A percentile compares a stretch with the other conserved stretches of the same genome.
Conservation (phyloP, 2,888 invertebrate species). For the Proisotoma minuta region DNA sequence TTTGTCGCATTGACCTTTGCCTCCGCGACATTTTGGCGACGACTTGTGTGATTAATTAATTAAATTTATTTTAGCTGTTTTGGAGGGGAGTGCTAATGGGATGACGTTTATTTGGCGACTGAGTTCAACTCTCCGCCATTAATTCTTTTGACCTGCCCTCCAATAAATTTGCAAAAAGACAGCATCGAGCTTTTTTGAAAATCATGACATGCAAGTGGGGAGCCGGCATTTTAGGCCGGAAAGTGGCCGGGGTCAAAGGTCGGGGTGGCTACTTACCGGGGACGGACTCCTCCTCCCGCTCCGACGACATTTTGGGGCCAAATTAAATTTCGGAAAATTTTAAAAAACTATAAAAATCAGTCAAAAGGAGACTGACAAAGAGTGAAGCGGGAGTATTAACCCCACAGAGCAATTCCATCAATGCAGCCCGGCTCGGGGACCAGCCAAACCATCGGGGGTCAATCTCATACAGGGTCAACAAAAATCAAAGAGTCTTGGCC, state of each 20-base stretch:
- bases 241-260: neutral
- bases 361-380: conserved; percentile 7
- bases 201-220: too few relatives aligned
- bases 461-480: neutral
- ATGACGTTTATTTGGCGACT: too few relatives aligned
- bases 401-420: neutral
- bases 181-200: too few relatives aligned
- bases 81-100: too few relatives aligned
- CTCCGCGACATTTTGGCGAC: too few relatives aligned
- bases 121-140: too few relatives aligned
- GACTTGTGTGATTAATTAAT: too few relatives aligned
- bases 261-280: conserved; percentile 24
- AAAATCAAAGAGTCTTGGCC: neutral
- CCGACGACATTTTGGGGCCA: conserved; percentile 26
- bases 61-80: too few relatives aligned
- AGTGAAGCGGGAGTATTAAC: conserved; percentile 15
- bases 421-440: neutral
- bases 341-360: conserved; percentile 1
- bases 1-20: too few relatives aligned
- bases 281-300: conserved; percentile 31
- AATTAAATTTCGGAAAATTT: conserved; percentile 5
- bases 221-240: neutral
- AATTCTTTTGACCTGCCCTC: too few relatives aligned
- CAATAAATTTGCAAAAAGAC: too few relatives aligned
- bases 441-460: neutral